phyloP scores from a whole-genome alignment of 2,113 vertebrate species.

The Chamaea fasciata region DNA sequence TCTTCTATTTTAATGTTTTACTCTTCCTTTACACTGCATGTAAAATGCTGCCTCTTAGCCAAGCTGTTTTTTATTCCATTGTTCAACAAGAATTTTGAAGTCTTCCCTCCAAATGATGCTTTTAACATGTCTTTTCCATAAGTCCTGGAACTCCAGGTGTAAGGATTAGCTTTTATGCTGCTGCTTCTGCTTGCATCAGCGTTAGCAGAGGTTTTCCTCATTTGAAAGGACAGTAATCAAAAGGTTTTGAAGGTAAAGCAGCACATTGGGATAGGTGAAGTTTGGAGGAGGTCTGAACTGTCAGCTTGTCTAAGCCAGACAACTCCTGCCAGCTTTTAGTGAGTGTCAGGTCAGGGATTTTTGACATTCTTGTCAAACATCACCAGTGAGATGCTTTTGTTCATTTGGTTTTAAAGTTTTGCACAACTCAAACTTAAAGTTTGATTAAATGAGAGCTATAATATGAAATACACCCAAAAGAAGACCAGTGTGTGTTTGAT shows the following conservation, averaged over 20 bases:
- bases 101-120: neutral
- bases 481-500: neutral
- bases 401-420: neutral
- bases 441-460: neutral
- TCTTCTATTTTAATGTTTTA: neutral
- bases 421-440: neutral
- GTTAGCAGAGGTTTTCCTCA: neutral
- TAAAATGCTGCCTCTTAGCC: neutral
- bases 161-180: neutral
- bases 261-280: neutral
- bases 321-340: neutral
- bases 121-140: neutral
- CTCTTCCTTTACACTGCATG: neutral
- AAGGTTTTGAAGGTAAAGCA: neutral
- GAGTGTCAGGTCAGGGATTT: neutral
- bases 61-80: neutral
- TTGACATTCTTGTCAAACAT: accelerated
- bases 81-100: neutral
- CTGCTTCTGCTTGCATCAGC: neutral
- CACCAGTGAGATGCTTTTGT: neutral
- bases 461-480: neutral
- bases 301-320: neutral
- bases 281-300: neutral
- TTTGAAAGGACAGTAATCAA: neutral
- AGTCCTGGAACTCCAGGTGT: neutral